Evolutionary conservation across 2,888 invertebrate species (phyloP).

Genomic region (Drosophila borealis): DNA sequence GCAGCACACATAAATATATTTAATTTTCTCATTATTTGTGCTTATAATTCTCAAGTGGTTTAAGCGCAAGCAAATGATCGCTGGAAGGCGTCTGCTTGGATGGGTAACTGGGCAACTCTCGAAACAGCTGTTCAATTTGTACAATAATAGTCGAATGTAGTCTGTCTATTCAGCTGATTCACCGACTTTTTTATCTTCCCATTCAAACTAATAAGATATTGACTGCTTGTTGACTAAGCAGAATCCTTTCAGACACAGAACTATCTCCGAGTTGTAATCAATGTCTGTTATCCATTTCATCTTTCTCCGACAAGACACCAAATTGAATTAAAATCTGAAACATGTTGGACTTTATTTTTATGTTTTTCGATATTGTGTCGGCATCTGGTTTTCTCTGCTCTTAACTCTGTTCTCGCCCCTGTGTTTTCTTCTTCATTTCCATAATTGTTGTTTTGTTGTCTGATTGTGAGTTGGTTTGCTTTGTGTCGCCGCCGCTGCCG

Average conservation of each 20-base stretch:
- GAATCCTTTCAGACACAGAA: constrained; percentile 13
- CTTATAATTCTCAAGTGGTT: neutral
- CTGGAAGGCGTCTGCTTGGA: neutral
- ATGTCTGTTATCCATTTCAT: constrained; percentile 51
- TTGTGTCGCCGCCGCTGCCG: constrained; percentile 46
- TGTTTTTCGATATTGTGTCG: constrained; percentile 38
- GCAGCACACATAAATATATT: too few relatives aligned
- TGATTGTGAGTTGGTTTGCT: constrained; percentile 45
- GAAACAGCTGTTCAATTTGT: neutral
- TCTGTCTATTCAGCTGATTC: neutral
- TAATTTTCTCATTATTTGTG: too few relatives aligned
- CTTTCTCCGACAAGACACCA: constrained; percentile 39
- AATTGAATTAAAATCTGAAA: constrained; percentile 75
- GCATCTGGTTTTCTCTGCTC: constrained; percentile 46
- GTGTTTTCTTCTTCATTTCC: constrained; percentile 58
- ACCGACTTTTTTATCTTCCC: neutral
- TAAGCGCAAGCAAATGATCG: neutral
- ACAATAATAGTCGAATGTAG: neutral
- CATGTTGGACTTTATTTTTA: constrained; percentile 42
- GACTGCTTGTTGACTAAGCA: neutral
- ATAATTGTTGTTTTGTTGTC: constrained; percentile 64
- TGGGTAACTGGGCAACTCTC: too few relatives aligned
- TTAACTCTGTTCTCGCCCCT: constrained; percentile 9
- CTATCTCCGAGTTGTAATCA: constrained; percentile 7
- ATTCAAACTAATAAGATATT: neutral